phyloP scores from a whole-genome alignment of 2,113 vertebrate genomes.

The Pseudorasbora parva region DNA sequence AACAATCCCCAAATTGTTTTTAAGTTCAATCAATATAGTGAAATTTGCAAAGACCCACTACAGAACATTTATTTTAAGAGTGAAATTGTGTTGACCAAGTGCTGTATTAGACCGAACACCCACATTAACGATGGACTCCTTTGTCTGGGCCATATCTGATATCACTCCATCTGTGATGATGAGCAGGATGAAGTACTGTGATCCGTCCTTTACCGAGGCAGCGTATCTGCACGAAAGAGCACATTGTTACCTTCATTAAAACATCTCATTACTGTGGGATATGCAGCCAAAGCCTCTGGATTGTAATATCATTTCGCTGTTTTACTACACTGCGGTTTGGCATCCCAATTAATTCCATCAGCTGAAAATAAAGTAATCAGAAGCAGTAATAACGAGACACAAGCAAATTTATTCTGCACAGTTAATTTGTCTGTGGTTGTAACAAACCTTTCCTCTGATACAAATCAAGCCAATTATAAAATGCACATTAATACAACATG shows the following conservation, averaged over 20 bases:
- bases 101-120: constrained; percentile 51
- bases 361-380: neutral
- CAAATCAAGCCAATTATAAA: neutral
- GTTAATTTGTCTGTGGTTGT: neutral
- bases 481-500: neutral
- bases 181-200: constrained; percentile 88
- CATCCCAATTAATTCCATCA: neutral
- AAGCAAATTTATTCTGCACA: neutral
- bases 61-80: no score
- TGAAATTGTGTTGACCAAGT: neutral
- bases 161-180: constrained; percentile 91
- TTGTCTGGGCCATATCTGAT: constrained; percentile 90
- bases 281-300: neutral
- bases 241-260: neutral
- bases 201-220: constrained; percentile 86
- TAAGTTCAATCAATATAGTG: neutral
- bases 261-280: constrained; percentile 16
- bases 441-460: neutral
- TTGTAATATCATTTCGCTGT: neutral
- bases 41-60: neutral
- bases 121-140: constrained; percentile 88
- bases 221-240: constrained; percentile 76
- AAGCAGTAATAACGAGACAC: neutral
- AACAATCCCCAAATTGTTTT: neutral
- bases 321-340: neutral